Base-by-base conservation (phyloP, 2,888 invertebrate species). In the Herminia tarsipennalis region DNA sequence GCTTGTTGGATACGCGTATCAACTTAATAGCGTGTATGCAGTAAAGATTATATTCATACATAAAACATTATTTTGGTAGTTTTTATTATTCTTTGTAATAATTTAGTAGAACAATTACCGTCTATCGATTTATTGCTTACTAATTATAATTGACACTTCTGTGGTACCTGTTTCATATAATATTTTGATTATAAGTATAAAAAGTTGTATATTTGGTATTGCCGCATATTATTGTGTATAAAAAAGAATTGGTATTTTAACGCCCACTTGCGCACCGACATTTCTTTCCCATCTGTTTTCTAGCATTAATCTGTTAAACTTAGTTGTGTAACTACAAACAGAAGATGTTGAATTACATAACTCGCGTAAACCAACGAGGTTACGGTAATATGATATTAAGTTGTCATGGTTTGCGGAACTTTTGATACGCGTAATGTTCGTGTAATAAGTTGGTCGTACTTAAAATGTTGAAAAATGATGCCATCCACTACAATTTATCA, bases 241-340 rank as follows among this genome's bases (percentile, higher is more conserved):
- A 61, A 56, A 47, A 50, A 73, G 66, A 77, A 78, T 78, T 77
- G 59, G 61, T 70, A 79, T 82, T 75, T 81, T 79, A 78, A 84
- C 81, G 80, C 79, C 77, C 47, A 73, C 76, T 76, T 75, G 75
- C 71, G 48, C 70, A 62, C 52, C 48, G 56, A 54, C 73, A 78
- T 82, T 81, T 81, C 78, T 76, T 77, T 78, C 64, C 56, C 5
- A 65, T 66, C 70, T 69, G 73, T 75, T 83, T 82, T 81, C 79
- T 79, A 77, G 65, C 66, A 70, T 70, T 79, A 76, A 73, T 73
- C 61, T 69, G 82, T 60, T 65, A 76, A 70, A 72, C 73, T 73
- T 53, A 55, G 56, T 84, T 84, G 69, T 63, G 73, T 69, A 83
- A 84, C 62, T 55, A 54, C 59, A 62, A 66, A 68, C 65, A 59